Evolutionary conservation across 2,113 vertebrate genomes (phyloP), one percentile per base, ranked within the genome.

Genomic region (Perca schrenkii): DNA sequence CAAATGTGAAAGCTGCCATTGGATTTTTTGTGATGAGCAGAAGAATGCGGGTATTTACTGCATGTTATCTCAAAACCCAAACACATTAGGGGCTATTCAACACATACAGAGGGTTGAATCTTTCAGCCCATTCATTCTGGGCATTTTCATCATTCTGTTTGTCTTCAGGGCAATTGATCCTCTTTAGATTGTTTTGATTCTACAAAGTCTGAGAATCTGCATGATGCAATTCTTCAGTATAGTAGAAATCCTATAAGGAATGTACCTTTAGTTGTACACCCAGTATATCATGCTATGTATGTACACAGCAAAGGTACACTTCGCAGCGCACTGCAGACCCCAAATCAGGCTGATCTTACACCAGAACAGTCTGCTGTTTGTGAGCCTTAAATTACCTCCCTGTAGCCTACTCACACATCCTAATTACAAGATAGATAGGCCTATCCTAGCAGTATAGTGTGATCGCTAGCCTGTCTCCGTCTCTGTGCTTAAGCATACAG

Each of bases 71-170:
- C 89, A 85, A 94, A 92, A 92, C 87, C 90, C 92, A 94, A 94
- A 93, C 91, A 94, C 93, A 94, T 94, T 94, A 94, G 91, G 86
- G 92, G 88, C 88, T 91, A 92, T 93, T 93, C 83, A 94, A 62
- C 67, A 74, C 80, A 84, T 79, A 78, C 73, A 91, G 75, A 91
- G 84, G 86, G 84, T 80, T 93, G 88, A 88, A 87, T 92, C 80
- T 82, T 77, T 85, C 79, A 86, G 68, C 72, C 82, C 74, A 88
- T 93, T 94, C 87, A 91, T 78, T 83, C 81, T 70, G 83, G 90
- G 84, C 84, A 83, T 93, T 93, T 93, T 91, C 88, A 82, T 89
- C 89, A 90, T 90, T 91, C 86, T 49, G 82, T 85, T 79, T 93
- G 90, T 91, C 89, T 91, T 93, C 67, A 88, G 92, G 90, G 91